Percentiles rank a stretch among this genome's conserved stretches.
phyloP scores from a whole-genome alignment of 1,140 invertebrate genomes.

The Zaprionus davidi region DNA sequence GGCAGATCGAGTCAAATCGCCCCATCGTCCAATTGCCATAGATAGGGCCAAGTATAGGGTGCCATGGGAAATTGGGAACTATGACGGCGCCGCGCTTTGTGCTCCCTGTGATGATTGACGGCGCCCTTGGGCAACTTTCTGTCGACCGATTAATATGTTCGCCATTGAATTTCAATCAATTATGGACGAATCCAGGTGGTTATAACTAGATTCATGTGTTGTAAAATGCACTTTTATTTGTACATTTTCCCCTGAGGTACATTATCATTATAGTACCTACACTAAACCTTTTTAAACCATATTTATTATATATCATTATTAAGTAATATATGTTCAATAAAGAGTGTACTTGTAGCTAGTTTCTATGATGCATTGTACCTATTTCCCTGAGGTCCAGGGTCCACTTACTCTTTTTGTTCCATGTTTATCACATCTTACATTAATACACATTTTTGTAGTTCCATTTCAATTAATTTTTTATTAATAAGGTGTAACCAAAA shows the following conservation, averaged over 20 bases:
- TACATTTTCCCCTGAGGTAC: background rate
- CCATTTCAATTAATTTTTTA: no score
- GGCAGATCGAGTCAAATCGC: conserved; percentile 16
- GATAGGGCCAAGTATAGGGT: background rate
- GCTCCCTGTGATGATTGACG: conserved; percentile 17
- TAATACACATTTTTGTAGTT: no score
- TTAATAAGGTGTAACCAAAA: no score
- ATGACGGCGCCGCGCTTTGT: background rate
- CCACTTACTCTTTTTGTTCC: no score
- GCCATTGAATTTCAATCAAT: background rate
- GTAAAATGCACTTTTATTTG: background rate
- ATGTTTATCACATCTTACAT: background rate
- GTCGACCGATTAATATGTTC: background rate
- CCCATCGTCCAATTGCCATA: background rate
- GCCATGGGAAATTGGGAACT: conserved; percentile 16
- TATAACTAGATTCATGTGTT: background rate
- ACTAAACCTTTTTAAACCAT: background rate
- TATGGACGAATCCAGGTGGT: no score
- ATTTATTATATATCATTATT: background rate
- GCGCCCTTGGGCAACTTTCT: conserved; percentile 9
- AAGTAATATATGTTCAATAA: no score
- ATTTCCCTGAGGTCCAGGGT: no score
- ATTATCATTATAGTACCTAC: background rate
- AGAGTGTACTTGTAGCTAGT: no score
- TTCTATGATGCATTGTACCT: background rate